phyloP scores from a whole-genome alignment of 2,113 vertebrate genomes.

The Kryptolebias marmoratus region DNA sequence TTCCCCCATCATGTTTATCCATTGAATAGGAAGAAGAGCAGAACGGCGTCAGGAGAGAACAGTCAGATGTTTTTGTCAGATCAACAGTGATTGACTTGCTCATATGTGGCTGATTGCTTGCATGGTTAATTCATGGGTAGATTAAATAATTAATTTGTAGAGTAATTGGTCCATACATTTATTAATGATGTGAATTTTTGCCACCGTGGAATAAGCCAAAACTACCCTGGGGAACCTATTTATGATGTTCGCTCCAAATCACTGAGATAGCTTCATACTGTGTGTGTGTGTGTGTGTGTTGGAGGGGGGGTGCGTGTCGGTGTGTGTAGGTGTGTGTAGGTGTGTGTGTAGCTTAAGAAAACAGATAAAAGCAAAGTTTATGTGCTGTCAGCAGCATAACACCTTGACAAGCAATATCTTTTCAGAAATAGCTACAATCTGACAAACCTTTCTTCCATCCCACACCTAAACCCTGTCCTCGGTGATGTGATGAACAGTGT shows the following conservation, averaged over 20 bases:
- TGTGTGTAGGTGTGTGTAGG: neutral
- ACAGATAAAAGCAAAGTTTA: conserved; percentile 13
- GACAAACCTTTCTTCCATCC: conserved; percentile 38
- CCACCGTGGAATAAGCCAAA: neutral
- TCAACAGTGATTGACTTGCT: conserved; percentile 59
- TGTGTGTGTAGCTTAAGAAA: neutral
- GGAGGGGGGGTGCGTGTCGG: neutral
- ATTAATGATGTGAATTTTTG: conserved; percentile 28
- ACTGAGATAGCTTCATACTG: neutral
- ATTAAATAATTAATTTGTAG: conserved; percentile 59
- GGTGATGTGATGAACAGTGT: conserved; percentile 42
- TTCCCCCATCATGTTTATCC: conserved; percentile 32
- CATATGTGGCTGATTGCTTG: conserved; percentile 47
- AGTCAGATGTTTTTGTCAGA: conserved; percentile 13
- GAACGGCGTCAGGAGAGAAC: conserved; percentile 12
- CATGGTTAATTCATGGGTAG: conserved; percentile 57
- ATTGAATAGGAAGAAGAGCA: conserved; percentile 31
- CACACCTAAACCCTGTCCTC: conserved; percentile 37
- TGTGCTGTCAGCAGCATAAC: conserved; percentile 27
- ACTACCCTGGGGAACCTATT: neutral
- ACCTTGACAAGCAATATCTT: conserved; percentile 36
- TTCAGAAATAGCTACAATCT: conserved; percentile 51
- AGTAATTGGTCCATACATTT: conserved; percentile 57
- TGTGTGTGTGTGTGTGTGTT: neutral
- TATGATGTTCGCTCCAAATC: conserved; percentile 6